Evolutionary conservation across 2,888 invertebrate species (phyloP).

Genomic region (Micoletzkya japonica): DNA sequence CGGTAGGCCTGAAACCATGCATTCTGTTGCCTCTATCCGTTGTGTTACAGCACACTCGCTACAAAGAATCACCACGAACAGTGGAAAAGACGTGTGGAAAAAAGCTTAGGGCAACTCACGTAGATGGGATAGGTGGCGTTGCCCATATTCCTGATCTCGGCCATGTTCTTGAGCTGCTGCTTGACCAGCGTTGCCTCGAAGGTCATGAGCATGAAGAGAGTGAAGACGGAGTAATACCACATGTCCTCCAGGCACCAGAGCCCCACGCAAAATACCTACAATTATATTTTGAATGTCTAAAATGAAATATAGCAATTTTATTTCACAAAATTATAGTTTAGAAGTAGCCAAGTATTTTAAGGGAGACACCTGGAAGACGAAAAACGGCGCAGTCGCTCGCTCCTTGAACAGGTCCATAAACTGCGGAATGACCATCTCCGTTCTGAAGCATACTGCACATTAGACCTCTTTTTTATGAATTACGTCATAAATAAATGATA

Average conservation of each 20-base stretch:
- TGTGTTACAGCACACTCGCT: background rate
- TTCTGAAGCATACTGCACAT: too few relatives aligned
- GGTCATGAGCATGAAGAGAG: conserved; percentile 62
- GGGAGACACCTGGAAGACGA: conserved; percentile 84
- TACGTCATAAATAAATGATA: background rate
- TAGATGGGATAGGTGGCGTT: conserved; percentile 89
- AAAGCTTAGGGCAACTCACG: conserved; percentile 65
- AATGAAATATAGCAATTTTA: background rate
- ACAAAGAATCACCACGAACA: background rate
- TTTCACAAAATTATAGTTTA: background rate
- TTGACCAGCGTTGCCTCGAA: conserved; percentile 95
- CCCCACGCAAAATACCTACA: conserved; percentile 86
- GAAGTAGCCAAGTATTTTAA: background rate
- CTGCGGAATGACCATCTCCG: conserved; percentile 86
- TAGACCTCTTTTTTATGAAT: too few relatives aligned
- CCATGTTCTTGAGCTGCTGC: conserved; percentile 95
- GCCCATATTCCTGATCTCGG: conserved; percentile 98
- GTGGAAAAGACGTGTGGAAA: too few relatives aligned
- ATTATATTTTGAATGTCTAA: background rate
- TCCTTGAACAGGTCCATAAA: conserved; percentile 95
- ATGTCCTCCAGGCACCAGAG: conserved; percentile 95
- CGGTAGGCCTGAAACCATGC: conserved; percentile 54
- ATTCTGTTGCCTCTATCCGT: conserved; percentile 17
- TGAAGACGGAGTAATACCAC: conserved; percentile 64
- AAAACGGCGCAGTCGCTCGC: conserved; percentile 97